Evolutionary conservation across 2,797 vertebrate species (phyloP).

Genomic region (Trichosurus vulpecula): DNA sequence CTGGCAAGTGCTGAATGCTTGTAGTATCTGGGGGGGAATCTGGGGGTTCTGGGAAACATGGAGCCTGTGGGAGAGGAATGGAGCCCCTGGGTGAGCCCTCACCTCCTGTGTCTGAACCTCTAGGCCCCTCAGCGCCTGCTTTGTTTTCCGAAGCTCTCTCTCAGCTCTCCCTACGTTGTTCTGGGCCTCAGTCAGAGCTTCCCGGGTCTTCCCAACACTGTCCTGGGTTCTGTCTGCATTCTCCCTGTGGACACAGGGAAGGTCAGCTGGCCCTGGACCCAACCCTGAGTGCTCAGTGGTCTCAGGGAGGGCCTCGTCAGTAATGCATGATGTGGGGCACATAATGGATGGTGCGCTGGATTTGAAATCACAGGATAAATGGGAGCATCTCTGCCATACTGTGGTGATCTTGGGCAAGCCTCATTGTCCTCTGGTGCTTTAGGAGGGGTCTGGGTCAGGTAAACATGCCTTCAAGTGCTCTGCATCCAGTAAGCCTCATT

Average conservation of each 20-base stretch:
- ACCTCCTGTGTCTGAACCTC: slow-evolving; percentile 80
- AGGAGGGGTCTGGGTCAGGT: neutral
- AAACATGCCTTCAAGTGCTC: neutral
- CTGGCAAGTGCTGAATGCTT: neutral
- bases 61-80: neutral
- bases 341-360: neutral
- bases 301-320: neutral
- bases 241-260: slow-evolving; percentile 75
- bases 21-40: neutral
- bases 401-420: neutral
- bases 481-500: neutral
- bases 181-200: slow-evolving; percentile 79
- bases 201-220: slow-evolving; percentile 78
- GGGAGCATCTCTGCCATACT: neutral
- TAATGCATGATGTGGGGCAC: neutral
- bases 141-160: slow-evolving; percentile 79
- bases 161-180: slow-evolving; percentile 81
- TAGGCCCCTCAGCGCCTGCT: slow-evolving; percentile 81
- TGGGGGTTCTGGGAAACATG: neutral
- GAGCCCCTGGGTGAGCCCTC: slow-evolving; percentile 30
- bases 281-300: neutral
- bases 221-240: slow-evolving; percentile 84
- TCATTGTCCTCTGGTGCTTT: neutral
- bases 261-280: neutral
- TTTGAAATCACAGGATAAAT: neutral